Conservation (phyloP, 2,888 invertebrate species). For the Stegana nigrithorax region DNA sequence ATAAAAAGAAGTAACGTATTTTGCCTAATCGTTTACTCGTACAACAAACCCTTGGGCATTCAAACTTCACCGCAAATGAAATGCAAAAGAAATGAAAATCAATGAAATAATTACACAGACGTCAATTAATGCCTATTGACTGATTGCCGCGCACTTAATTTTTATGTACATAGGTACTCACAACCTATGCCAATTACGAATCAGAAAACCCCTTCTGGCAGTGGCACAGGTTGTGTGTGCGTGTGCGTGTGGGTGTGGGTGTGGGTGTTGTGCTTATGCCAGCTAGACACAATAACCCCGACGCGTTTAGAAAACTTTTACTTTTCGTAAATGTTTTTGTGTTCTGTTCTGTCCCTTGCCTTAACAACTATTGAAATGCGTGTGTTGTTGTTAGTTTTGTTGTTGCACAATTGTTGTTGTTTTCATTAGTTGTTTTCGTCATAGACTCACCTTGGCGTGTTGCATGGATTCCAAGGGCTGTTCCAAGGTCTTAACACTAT, state of each 20-base stretch:
- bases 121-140: constrained; percentile 35
- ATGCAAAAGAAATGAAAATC: constrained; percentile 47
- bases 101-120: constrained; percentile 51
- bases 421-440: constrained; percentile 22
- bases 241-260: too few relatives aligned
- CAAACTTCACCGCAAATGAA: constrained; percentile 31
- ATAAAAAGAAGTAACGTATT: too few relatives aligned
- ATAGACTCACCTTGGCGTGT: constrained; percentile 80
- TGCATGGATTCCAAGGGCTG: constrained; percentile 77
- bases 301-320: constrained; percentile 14
- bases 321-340: background rate
- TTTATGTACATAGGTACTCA: constrained; percentile 4
- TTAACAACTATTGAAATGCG: background rate
- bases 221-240: too few relatives aligned
- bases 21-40: too few relatives aligned
- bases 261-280: background rate
- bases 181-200: too few relatives aligned
- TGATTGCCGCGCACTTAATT: constrained; percentile 12
- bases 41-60: background rate
- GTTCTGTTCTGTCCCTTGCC: too few relatives aligned
- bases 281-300: too few relatives aligned
- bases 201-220: too few relatives aligned
- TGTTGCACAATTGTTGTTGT: constrained; percentile 19
- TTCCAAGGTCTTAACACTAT: constrained; percentile 75
- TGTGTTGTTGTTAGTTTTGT: background rate